These are phyloP conservation scores for Drosophila subsilvestris DNA, from an alignment of 2,888 invertebrate genomes.

Conservation along the genomic window DNA sequence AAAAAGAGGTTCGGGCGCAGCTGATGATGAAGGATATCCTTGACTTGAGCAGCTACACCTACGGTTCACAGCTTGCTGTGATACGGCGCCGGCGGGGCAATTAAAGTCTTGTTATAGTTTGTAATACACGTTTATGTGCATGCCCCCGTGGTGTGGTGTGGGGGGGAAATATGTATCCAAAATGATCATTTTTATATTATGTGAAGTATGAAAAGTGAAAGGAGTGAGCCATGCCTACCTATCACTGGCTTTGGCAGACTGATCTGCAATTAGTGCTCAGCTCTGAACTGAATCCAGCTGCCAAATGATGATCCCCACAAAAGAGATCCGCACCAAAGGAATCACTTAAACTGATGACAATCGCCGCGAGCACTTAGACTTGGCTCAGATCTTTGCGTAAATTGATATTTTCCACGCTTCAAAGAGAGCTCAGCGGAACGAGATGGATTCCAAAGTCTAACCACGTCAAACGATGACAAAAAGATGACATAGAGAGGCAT, in stretches of 20 bases:
- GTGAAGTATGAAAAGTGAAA: background rate
- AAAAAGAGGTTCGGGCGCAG: constrained; percentile 62
- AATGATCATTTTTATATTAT: background rate
- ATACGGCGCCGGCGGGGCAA: constrained; percentile 71
- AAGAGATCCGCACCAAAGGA: constrained; percentile 54
- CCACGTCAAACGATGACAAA: constrained; percentile 47
- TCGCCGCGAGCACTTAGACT: constrained; percentile 46
- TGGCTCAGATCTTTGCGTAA: constrained; percentile 49
- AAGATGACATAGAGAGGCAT: constrained; percentile 65
- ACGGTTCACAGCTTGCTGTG: constrained; percentile 40
- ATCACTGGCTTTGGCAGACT: background rate
- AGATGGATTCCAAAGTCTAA: constrained; percentile 42
- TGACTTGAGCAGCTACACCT: constrained; percentile 65
- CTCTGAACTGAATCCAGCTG: constrained; percentile 12
- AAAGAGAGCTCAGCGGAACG: constrained; percentile 18
- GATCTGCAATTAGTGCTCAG: constrained; percentile 6
- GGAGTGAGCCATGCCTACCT: background rate
- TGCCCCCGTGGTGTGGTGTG: background rate
- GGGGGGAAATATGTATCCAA: background rate
- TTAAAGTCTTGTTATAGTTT: constrained; percentile 61
- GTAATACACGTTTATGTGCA: constrained; percentile 39
- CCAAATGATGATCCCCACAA: constrained; percentile 39
- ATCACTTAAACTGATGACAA: constrained; percentile 69
- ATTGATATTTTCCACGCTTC: constrained; percentile 73
- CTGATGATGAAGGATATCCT: constrained; percentile 56